Percentiles rank a stretch among this genome's conserved stretches.
Evolutionary conservation across 2,888 invertebrate species (phyloP).

Genomic region (Euspilapteryx auroguttella): DNA sequence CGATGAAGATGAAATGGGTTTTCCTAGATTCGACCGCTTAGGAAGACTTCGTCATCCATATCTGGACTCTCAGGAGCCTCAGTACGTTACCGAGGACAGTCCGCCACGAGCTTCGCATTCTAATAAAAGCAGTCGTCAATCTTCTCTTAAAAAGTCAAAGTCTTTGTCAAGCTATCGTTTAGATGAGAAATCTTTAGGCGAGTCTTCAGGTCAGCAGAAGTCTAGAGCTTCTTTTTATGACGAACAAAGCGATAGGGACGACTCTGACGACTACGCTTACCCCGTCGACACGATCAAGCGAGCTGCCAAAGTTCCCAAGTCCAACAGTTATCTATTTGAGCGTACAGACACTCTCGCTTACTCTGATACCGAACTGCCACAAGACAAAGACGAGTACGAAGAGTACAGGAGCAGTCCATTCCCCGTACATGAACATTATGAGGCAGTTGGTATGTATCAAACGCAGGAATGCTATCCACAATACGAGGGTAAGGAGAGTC

Average conservation of each 20-base stretch:
- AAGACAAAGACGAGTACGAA: slow-evolving; percentile 45
- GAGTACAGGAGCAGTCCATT: slow-evolving; percentile 48
- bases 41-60: slow-evolving; percentile 58
- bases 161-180: slow-evolving; percentile 31
- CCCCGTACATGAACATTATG: slow-evolving; percentile 48
- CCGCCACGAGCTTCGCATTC: slow-evolving; percentile 47
- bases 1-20: slow-evolving; percentile 69
- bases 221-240: slow-evolving; percentile 32
- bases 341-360: slow-evolving; percentile 46
- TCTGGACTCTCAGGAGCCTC: slow-evolving; percentile 47
- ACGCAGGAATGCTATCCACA: slow-evolving; percentile 52
- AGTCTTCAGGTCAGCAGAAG: slow-evolving; percentile 28
- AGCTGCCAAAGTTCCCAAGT: slow-evolving; percentile 44
- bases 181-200: slow-evolving; percentile 30
- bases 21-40: slow-evolving; percentile 63
- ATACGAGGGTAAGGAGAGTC: slow-evolving; percentile 26
- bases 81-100: slow-evolving; percentile 48
- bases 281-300: slow-evolving; percentile 53
- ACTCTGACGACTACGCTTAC: slow-evolving; percentile 53
- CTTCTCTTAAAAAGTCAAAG: slow-evolving; percentile 45
- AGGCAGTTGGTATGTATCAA: slow-evolving; percentile 44
- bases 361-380: slow-evolving; percentile 42
- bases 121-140: slow-evolving; percentile 49
- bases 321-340: slow-evolving; percentile 39
- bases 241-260: slow-evolving; percentile 46